phyloP scores from a whole-genome alignment of 2,888 invertebrate species.

The Raillietiella orientalis region DNA sequence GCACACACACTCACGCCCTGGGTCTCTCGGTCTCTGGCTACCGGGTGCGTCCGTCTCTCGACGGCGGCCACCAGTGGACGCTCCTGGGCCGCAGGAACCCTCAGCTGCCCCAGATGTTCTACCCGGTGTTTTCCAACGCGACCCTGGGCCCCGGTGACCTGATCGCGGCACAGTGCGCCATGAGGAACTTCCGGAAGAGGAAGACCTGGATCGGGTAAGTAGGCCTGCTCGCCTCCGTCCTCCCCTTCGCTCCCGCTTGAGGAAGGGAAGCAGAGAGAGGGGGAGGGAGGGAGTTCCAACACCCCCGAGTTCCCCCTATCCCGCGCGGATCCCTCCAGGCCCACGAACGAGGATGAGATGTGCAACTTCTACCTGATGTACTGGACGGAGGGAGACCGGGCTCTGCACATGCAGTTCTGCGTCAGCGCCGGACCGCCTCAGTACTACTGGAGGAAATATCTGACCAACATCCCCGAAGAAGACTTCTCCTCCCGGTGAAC shows the following conservation, averaged over 20 bases:
- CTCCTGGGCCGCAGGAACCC: conserved; percentile 59
- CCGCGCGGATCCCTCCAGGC: conserved; percentile 15
- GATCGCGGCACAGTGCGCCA: conserved; percentile 15
- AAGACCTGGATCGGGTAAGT: background rate
- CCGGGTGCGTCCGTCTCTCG: conserved; percentile 21
- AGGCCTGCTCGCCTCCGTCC: too few relatives aligned
- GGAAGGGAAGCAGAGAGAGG: background rate
- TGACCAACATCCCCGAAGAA: conserved; percentile 12
- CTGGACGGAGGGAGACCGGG: conserved; percentile 35
- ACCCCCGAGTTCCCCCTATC: background rate
- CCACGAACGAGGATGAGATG: conserved; percentile 69
- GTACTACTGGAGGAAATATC: conserved; percentile 36
- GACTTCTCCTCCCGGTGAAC: too few relatives aligned
- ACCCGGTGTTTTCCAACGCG: conserved; percentile 29
- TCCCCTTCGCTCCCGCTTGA: too few relatives aligned
- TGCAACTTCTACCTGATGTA: conserved; percentile 88
- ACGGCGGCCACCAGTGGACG: conserved; percentile 32
- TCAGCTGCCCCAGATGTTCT: conserved; percentile 75
- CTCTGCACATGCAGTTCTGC: conserved; percentile 43
- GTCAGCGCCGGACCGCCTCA: conserved; percentile 50
- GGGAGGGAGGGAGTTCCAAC: background rate
- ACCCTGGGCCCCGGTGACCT: conserved; percentile 33
- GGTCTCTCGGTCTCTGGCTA: conserved; percentile 55
- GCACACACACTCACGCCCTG: conserved; percentile 71
- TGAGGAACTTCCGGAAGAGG: background rate